A percentile compares a stretch with the other conserved stretches of the same genome.
phyloP scores from a whole-genome alignment of 2,113 vertebrate species.

The Dascyllus trimaculatus region DNA sequence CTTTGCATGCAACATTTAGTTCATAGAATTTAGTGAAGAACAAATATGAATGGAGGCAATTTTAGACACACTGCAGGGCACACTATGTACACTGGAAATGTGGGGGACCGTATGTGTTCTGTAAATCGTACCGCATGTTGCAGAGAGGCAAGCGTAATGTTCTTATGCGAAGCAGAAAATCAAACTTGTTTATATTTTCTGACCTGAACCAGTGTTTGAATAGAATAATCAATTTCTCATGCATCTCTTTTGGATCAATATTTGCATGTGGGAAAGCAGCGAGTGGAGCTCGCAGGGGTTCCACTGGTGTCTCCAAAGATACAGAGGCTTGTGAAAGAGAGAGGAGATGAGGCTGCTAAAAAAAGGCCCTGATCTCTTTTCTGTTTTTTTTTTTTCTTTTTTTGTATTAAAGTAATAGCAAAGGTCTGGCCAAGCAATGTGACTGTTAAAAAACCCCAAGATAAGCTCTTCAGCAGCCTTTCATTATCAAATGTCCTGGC shows the following conservation, averaged over 20 bases:
- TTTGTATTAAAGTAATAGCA: slow-evolving; percentile 46
- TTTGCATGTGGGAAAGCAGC: slow-evolving; percentile 63
- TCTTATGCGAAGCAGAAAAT: slow-evolving; percentile 54
- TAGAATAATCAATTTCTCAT: slow-evolving; percentile 70
- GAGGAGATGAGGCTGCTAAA: slow-evolving; percentile 55
- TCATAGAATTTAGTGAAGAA: not conserved
- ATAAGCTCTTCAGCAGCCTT: slow-evolving; percentile 48
- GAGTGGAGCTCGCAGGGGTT: slow-evolving; percentile 52
- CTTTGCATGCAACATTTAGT: not conserved
- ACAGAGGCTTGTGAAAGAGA: slow-evolving; percentile 43
- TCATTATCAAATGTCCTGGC: slow-evolving; percentile 42
- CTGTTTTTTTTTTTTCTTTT: slow-evolving; percentile 22
- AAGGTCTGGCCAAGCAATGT: slow-evolving; percentile 44
- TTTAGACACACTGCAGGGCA: not conserved
- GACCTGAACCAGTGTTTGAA: slow-evolving; percentile 62
- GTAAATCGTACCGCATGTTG: not conserved
- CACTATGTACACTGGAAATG: not conserved
- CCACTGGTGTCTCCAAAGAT: slow-evolving; percentile 60
- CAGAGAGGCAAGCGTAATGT: slow-evolving; percentile 35
- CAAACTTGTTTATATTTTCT: slow-evolving; percentile 66
- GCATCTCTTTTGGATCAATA: slow-evolving; percentile 74
- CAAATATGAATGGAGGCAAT: not conserved
- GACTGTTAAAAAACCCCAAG: slow-evolving; percentile 55
- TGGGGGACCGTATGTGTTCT: not conserved
- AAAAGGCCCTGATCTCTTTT: slow-evolving; percentile 55